Conservation (phyloP, 2,113 vertebrate genomes). For the Sus scrofa region DNA sequence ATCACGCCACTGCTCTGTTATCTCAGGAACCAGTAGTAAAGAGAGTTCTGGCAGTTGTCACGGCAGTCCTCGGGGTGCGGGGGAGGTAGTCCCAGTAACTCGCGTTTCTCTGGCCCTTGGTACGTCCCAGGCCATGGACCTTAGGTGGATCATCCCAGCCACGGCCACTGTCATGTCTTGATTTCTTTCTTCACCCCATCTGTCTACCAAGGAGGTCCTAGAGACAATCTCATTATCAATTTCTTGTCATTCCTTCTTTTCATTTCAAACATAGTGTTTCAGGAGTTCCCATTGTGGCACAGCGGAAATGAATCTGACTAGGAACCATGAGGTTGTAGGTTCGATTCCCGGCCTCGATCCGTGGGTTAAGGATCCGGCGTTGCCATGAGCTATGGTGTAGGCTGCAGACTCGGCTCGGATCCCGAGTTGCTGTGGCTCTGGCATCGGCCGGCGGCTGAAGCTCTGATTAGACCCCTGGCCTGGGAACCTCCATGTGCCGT, state of each 20-base stretch:
- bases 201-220: not conserved
- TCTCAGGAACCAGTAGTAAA: not conserved
- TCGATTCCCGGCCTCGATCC: too few relatives aligned
- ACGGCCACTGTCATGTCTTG: not conserved
- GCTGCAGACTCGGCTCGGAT: too few relatives aligned
- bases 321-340: too few relatives aligned
- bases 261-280: too few relatives aligned
- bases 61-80: not conserved
- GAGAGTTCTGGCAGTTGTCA: not conserved
- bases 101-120: not conserved
- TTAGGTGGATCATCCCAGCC: not conserved
- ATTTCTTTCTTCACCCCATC: not conserved
- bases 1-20: not conserved
- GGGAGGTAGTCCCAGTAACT: not conserved
- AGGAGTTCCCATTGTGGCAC: too few relatives aligned
- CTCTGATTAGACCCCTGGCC: too few relatives aligned
- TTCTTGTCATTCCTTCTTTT: not conserved
- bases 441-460: too few relatives aligned
- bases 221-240: not conserved
- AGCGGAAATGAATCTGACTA: too few relatives aligned
- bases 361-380: too few relatives aligned
- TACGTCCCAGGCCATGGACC: not conserved
- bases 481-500: too few relatives aligned
- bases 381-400: too few relatives aligned
- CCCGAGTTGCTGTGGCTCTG: too few relatives aligned